Evolutionary conservation across 1,140 invertebrate genomes (phyloP).

Genomic region (Drosophila burlai): DNA sequence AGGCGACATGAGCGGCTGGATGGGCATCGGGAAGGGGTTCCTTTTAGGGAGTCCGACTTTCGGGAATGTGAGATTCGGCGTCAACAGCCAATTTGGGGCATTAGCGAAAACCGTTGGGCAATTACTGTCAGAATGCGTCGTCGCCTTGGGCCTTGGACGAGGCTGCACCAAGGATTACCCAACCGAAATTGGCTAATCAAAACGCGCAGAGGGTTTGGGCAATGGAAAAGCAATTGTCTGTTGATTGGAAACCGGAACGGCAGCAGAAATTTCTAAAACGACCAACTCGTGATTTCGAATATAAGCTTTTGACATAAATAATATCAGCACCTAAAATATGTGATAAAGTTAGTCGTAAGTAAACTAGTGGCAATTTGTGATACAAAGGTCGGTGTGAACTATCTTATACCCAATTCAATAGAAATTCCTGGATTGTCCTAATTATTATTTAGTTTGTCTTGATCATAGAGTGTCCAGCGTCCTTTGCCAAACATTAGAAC

Average conservation of each 20-base stretch:
- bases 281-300: no score
- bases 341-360: not conserved
- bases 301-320: no score
- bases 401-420: no score
- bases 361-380: not conserved
- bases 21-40: slow-evolving; percentile 10
- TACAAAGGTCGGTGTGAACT: no score
- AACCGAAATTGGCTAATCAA: slow-evolving; percentile 66
- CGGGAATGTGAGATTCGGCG: slow-evolving; percentile 72
- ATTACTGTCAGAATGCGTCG: slow-evolving; percentile 72
- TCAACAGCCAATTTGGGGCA: slow-evolving; percentile 81
- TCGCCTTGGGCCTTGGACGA: slow-evolving; percentile 39
- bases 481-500: not conserved
- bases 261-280: not conserved
- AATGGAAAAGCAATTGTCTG: slow-evolving; percentile 62
- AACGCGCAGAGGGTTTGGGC: slow-evolving; percentile 44
- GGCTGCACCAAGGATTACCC: slow-evolving; percentile 45
- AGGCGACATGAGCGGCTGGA: slow-evolving; percentile 3
- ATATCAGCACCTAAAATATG: not conserved
- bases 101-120: slow-evolving; percentile 81
- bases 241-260: slow-evolving; percentile 18
- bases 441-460: not conserved
- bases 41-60: slow-evolving; percentile 23
- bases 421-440: no score
- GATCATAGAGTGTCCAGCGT: not conserved